Evolutionary conservation across 92 coral and sea anemone species (phyloP).

Genomic region (Bergia puertoricense): DNA sequence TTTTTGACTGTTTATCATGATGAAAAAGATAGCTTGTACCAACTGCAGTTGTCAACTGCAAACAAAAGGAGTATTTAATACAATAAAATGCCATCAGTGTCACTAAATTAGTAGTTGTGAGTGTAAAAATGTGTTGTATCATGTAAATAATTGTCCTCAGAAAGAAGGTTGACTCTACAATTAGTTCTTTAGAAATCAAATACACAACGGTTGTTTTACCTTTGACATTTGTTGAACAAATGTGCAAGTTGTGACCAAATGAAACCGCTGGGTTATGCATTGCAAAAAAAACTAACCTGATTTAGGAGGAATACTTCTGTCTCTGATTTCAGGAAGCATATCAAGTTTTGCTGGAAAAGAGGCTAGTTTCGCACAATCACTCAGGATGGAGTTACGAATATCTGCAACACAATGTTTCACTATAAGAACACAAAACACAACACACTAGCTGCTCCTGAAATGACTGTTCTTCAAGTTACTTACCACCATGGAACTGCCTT

Average conservation of each 20-base stretch:
- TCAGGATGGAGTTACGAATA: constrained; percentile 26
- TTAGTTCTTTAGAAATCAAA: not conserved
- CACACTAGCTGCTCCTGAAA: not conserved
- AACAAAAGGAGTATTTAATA: not conserved
- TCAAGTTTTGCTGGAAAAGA: constrained; percentile 29
- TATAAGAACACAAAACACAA: constrained; percentile 7
- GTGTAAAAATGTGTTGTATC: not conserved
- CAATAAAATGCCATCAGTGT: not conserved
- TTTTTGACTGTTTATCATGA: not conserved
- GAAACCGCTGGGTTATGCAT: constrained; percentile 14
- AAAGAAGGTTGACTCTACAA: not conserved
- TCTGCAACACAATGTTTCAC: constrained; percentile 17
- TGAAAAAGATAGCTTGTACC: not conserved
- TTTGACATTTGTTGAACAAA: not conserved
- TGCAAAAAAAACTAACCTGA: not conserved
- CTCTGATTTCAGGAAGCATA: constrained; percentile 24
- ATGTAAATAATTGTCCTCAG: too few relatives aligned
- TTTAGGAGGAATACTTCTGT: constrained; percentile 14
- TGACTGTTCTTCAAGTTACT: too few relatives aligned
- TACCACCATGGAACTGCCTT: too few relatives aligned
- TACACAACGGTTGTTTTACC: not conserved
- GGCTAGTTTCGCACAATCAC: constrained; percentile 20
- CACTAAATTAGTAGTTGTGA: not conserved
- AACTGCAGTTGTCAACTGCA: not conserved
- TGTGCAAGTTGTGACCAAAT: not conserved